Base-by-base conservation (phyloP, 1,140 invertebrate genomes). In the Drosophila sucinea region DNA sequence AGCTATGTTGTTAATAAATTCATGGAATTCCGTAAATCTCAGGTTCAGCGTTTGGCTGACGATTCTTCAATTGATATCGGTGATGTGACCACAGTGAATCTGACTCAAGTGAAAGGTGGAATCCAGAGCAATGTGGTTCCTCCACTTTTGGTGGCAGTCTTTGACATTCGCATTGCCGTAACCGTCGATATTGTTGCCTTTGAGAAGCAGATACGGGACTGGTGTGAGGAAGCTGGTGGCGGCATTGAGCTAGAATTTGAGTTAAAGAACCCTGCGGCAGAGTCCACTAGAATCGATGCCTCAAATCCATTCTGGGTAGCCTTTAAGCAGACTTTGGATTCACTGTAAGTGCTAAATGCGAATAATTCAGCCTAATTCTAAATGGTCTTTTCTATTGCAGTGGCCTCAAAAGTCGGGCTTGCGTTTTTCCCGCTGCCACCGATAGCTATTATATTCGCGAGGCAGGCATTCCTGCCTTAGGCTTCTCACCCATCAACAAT, bases 121-220 rank as follows among this genome's bases (percentile, higher is more conserved):
- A 94, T 98, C 1, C 98, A 98, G 90, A 93, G 94, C 11, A 99
- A 99, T 92, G 97, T 99, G 1, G 94, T 99, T 41, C 98, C 98
- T 0, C 94, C 96, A 51, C 94, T 96, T 79, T 90, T 99, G 30
- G 93, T 93, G 1, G 96, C 94, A 1, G 93, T 93, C n/a, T 97
- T 98, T 90, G 98, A 99, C 91, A 93, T 98, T 55, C 94, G 98
- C 7, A 90, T 98, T 3, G 94, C 97, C 1, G 94, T 96, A 0
- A 93, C 94, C 1, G 93, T 95, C 3, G 93, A 97, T 91, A 93
- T 96, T 30, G 91, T 92, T 0, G 94, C 95, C 57, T 95, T 98
- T 81, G 96, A 97, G 90, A 92, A 94, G n/a, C 95, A 93, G 91
- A 81, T 94, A 1, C 93, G 95, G 29, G 81, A 93, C 54, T 98